These are phyloP conservation scores for Clarias gariepinus DNA, from an alignment of 2,113 vertebrate genomes.

Conservation along the genomic window DNA sequence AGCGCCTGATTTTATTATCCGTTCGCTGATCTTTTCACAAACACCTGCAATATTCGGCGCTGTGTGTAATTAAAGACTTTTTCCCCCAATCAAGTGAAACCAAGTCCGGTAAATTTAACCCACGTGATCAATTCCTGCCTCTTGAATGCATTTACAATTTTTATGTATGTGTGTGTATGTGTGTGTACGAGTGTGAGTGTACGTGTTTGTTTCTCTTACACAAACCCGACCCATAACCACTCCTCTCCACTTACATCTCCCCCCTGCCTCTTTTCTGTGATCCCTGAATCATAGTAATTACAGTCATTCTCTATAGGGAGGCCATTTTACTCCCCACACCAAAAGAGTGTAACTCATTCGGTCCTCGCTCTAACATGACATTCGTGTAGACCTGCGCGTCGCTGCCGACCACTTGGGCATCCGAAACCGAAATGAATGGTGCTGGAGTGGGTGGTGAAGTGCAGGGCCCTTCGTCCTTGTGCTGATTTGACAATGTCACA, in stretches of 20 bases:
- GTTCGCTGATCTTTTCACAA: background rate
- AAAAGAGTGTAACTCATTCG: background rate
- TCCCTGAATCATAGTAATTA: conserved; percentile 16
- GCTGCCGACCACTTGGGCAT: background rate
- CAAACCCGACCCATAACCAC: background rate
- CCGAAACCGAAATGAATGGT: conserved; percentile 1
- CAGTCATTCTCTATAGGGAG: background rate
- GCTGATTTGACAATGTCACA: conserved; percentile 41
- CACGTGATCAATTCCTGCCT: background rate
- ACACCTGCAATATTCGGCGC: background rate
- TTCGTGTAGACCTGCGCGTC: background rate
- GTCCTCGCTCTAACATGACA: background rate
- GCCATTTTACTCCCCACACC: background rate
- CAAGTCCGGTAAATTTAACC: background rate
- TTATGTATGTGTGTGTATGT: background rate
- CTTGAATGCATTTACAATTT: background rate
- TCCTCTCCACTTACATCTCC: conserved; percentile 1
- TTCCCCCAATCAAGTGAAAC: background rate
- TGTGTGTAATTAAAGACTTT: background rate
- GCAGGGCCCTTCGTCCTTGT: conserved; percentile 26
- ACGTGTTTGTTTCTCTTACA: background rate
- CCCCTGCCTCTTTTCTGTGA: background rate
- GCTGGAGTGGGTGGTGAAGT: conserved; percentile 8
- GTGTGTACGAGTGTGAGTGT: too few species aligned
- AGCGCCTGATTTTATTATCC: background rate